Conservation (phyloP, 2,113 vertebrate species). For the Myocastor coypus region DNA sequence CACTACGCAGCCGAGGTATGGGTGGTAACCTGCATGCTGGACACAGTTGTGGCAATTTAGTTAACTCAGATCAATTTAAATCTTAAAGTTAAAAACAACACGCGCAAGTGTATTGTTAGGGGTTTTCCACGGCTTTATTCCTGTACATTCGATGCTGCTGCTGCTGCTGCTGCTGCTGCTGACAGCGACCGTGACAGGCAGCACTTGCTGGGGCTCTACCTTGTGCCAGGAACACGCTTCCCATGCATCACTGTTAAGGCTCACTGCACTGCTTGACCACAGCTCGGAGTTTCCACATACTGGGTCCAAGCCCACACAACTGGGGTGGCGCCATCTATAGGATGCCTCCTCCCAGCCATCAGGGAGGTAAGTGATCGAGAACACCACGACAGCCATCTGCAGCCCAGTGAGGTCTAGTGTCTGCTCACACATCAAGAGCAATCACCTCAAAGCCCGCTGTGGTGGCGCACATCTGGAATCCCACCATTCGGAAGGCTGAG, state of each 20-base stretch:
- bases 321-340: not conserved
- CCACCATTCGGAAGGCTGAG: too few species aligned
- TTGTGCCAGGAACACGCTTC: not conserved
- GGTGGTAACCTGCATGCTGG: conserved; percentile 92
- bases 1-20: conserved; percentile 90
- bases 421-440: not conserved
- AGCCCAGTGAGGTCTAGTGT: not conserved
- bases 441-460: too few species aligned
- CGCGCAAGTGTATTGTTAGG: not conserved
- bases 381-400: not conserved
- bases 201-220: not conserved
- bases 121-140: not conserved
- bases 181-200: not conserved
- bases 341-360: not conserved
- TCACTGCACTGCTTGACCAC: not conserved
- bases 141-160: not conserved
- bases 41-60: conserved; percentile 55
- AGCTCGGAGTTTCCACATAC: not conserved
- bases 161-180: too few species aligned
- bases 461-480: too few species aligned
- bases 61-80: not conserved
- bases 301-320: not conserved
- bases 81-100: conserved; percentile 18
- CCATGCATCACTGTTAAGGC: not conserved
- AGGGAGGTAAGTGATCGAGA: not conserved